These are phyloP conservation scores for Leptopterna dolabrata DNA, from an alignment of 2,888 invertebrate species.

Conservation along the genomic window DNA sequence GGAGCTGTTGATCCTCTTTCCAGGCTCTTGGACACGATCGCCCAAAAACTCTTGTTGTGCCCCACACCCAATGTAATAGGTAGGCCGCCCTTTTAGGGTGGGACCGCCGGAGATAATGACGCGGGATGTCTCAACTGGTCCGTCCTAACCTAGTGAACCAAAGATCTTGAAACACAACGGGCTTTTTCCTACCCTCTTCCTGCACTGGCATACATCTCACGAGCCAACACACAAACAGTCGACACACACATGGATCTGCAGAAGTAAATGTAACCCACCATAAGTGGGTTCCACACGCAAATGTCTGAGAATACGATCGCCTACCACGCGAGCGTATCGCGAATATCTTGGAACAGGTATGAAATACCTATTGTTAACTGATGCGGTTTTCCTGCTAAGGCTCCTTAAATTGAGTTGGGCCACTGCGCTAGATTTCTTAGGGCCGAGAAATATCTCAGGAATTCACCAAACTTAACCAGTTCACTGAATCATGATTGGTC, in stretches of 20 bases:
- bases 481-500: too few relatives aligned
- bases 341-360: not conserved
- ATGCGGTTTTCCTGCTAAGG: not conserved
- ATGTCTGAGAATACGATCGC: not conserved
- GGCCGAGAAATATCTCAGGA: too few relatives aligned
- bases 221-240: not conserved
- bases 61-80: conserved; percentile 46
- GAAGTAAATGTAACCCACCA: not conserved
- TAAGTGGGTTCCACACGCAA: not conserved
- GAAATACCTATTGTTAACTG: not conserved
- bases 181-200: not conserved
- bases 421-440: not conserved
- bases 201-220: conserved; percentile 32
- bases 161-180: conserved; percentile 42
- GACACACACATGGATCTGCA: not conserved
- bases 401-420: not conserved
- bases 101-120: conserved; percentile 27
- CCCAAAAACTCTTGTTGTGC: not conserved
- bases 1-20: not conserved
- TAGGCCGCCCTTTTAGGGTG: conserved; percentile 48
- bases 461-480: too few relatives aligned
- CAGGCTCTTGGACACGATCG: not conserved
- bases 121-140: conserved; percentile 46
- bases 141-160: conserved; percentile 53
- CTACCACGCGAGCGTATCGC: not conserved